Evolutionary conservation across 2,113 vertebrate genomes (phyloP).

Genomic region (Tauraco erythrolophus): DNA sequence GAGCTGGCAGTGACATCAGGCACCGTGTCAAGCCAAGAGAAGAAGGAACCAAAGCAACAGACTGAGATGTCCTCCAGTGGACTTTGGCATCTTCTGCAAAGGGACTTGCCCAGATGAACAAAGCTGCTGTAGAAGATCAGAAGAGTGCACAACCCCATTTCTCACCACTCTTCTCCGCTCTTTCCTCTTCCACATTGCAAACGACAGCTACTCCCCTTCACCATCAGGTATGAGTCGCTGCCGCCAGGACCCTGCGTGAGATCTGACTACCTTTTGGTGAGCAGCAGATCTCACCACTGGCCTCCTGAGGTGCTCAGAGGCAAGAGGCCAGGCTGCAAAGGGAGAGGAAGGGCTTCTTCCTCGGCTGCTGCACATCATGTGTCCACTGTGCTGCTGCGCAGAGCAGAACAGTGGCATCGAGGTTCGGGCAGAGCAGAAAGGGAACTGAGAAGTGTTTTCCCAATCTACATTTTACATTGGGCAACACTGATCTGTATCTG

Average conservation of each 20-base stretch:
- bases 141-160: rapidly evolving
- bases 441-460: background rate
- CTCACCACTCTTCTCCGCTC: background rate
- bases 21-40: rapidly evolving
- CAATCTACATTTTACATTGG: background rate
- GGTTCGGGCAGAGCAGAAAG: background rate
- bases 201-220: background rate
- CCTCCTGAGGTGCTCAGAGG: background rate
- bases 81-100: background rate
- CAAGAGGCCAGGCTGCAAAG: background rate
- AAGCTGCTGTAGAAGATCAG: background rate
- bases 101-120: too few species aligned
- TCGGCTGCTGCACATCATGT: too few species aligned
- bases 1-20: background rate
- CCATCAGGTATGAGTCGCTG: background rate
- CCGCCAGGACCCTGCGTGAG: rapidly evolving
- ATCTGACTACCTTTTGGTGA: background rate
- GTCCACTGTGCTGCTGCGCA: rapidly evolving
- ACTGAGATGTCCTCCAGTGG: background rate
- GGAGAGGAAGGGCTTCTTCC: background rate
- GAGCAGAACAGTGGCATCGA: background rate
- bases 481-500: background rate
- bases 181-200: background rate
- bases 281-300: background rate
- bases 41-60: background rate